A percentile compares a stretch with the other conserved stretches of the same genome.
Evolutionary conservation across 23 tunicate species (phyloP).

Genomic region (Diplosoma virens): DNA sequence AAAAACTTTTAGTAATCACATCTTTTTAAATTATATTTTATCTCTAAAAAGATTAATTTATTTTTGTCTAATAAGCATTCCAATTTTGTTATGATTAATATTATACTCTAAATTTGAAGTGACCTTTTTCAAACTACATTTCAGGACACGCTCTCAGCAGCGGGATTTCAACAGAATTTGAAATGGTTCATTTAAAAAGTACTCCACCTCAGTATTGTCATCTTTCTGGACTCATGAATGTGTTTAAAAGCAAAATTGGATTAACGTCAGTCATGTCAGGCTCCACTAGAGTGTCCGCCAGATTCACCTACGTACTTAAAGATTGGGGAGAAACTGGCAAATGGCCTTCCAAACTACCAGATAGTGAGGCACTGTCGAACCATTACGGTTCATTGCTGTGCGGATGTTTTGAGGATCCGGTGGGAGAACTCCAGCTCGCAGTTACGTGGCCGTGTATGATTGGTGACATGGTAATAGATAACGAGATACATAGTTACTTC

Average conservation of each 20-base stretch:
- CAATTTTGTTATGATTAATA: too few species aligned
- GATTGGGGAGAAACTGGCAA: slow-evolving; percentile 71
- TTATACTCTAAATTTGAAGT: too few species aligned
- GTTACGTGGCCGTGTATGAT: slow-evolving; percentile 68
- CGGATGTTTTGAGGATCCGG: slow-evolving; percentile 80
- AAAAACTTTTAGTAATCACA: too few species aligned
- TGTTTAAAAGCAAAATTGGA: slow-evolving; percentile 61
- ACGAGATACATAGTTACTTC: slow-evolving; percentile 59
- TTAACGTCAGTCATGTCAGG: slow-evolving; percentile 15
- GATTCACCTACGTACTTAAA: slow-evolving; percentile 67
- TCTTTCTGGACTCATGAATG: slow-evolving; percentile 52
- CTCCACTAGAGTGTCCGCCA: slow-evolving; percentile 47
- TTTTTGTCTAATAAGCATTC: too few species aligned
- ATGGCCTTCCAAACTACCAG: slow-evolving; percentile 71
- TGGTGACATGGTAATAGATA: slow-evolving; percentile 62
- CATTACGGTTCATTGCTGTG: slow-evolving; percentile 46
- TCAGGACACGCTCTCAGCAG: slow-evolving; percentile 58
- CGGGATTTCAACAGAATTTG: slow-evolving; percentile 78
- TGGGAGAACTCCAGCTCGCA: slow-evolving; percentile 64
- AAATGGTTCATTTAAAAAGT: slow-evolving; percentile 76
- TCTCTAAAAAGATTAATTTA: too few species aligned
- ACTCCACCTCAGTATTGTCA: slow-evolving; percentile 63
- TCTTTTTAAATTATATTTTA: too few species aligned
- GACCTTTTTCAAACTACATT: too few species aligned
- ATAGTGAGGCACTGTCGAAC: slow-evolving; percentile 50